Evolutionary conservation across 2,113 vertebrate genomes (phyloP).

Genomic region (Alethe castanea): DNA sequence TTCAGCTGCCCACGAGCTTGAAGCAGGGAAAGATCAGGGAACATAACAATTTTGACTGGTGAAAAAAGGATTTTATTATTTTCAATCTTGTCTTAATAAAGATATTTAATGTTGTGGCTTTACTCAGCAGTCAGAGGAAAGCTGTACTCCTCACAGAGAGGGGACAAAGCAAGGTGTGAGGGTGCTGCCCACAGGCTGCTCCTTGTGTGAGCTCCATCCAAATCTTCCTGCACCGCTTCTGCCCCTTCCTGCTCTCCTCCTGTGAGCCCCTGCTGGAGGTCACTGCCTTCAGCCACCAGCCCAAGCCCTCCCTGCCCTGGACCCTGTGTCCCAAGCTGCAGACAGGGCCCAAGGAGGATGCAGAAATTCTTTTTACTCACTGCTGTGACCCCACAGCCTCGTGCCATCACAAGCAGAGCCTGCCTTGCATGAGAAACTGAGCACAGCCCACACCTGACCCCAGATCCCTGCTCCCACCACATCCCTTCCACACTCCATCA

Average conservation of each 20-base stretch:
- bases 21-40: neutral
- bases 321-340: neutral
- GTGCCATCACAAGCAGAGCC: neutral
- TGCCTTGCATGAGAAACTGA: neutral
- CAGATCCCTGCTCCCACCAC: neutral
- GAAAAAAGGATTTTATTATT: neutral
- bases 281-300: too few relatives aligned
- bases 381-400: too few relatives aligned
- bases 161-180: neutral
- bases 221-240: neutral
- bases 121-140: neutral
- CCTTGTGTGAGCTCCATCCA: neutral
- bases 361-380: neutral
- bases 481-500: neutral
- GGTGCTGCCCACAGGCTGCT: neutral
- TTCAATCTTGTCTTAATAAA: neutral
- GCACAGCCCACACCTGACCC: neutral
- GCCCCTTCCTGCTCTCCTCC: neutral
- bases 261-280: neutral
- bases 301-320: neutral
- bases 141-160: accelerated
- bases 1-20: neutral
- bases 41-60: neutral
- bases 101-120: neutral
- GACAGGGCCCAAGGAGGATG: neutral